Evolutionary conservation across 2,113 vertebrate species (phyloP), one percentile per base, ranked within the genome.

Genomic region (Archilochus colubris): DNA sequence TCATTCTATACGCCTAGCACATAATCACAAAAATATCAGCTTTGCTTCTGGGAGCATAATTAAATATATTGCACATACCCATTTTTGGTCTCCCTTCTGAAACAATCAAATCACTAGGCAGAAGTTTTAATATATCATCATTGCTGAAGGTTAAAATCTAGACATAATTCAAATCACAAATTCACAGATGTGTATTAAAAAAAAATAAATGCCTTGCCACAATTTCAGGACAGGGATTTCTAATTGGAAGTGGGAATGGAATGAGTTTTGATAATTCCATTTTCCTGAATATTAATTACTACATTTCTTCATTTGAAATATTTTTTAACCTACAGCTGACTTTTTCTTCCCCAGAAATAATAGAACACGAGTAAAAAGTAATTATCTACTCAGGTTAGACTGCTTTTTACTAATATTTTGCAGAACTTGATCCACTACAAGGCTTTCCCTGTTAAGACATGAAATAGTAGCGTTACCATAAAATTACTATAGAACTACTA

Each of bases 151-250:
- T 85, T 91, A 58, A 85, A 82, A 85, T 75, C n/a, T 46, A 82
- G 51, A 95, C 92, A 93, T 55, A 79, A 76, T 58, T 91, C 66
- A 69, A 75, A 87, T 68, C 73, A 86, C 13, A 68, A 66, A 91
- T 92, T 91, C 77, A 82, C 22, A 85, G 11, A 55, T 46, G 40
- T 68, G 46, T 27, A 76, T 40, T 54, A 53, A 30, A 36, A 40
- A 82, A 84, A 81, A 78, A 58, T 55, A 70, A 27, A 8, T 50
- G 86, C 30, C 58, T 64, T 82, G 13, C 30, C 19, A 89, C 8
- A 78, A 20, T 87, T 89, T 92, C 62, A 91, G 27, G 24, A 87
- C 91, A 79, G 40, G 23, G 12, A 84, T 66, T 92, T 89, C 51
- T 96, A 76, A 73, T 27, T 94, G n/a, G 44, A 76, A 66, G 10